Evolutionary conservation across 92 coral and sea anemone genomes (phyloP).

Genomic region (Nematostella vectensis): DNA sequence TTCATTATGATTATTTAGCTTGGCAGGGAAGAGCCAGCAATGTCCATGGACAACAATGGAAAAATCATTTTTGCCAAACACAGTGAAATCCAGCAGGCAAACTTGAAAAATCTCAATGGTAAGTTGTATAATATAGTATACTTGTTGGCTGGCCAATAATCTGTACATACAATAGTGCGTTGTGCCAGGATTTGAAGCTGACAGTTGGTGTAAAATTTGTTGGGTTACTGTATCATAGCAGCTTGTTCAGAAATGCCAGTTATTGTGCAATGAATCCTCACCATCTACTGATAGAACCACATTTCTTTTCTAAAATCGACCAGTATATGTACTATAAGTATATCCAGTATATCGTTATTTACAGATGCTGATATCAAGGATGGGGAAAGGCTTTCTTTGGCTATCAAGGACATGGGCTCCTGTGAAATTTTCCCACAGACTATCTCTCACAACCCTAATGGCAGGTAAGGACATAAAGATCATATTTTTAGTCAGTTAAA

Average conservation of each 20-base stretch:
- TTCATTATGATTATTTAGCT: conserved; percentile 63
- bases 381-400: conserved; percentile 84
- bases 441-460: conserved; percentile 89
- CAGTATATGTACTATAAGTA: too few relatives aligned
- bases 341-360: too few relatives aligned
- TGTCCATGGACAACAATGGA: conserved; percentile 98
- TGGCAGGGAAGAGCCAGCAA: conserved; percentile 96
- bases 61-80: conserved; percentile 96
- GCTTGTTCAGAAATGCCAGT: too few relatives aligned
- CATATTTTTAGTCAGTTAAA: neutral
- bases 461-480: conserved; percentile 54
- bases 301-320: too few relatives aligned
- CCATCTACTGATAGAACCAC: too few relatives aligned
- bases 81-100: conserved; percentile 95
- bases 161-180: too few relatives aligned
- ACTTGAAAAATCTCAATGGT: conserved; percentile 85
- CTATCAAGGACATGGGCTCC: conserved; percentile 98
- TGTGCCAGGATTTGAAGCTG: too few relatives aligned
- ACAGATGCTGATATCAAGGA: conserved; percentile 85
- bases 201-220: too few relatives aligned
- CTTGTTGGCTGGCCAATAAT: too few relatives aligned
- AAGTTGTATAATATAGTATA: too few relatives aligned
- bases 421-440: conserved; percentile 97
- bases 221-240: too few relatives aligned
- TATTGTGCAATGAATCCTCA: too few relatives aligned